Evolutionary conservation across 2,113 vertebrate genomes (phyloP).

Genomic region (Nematolebias whitei): DNA sequence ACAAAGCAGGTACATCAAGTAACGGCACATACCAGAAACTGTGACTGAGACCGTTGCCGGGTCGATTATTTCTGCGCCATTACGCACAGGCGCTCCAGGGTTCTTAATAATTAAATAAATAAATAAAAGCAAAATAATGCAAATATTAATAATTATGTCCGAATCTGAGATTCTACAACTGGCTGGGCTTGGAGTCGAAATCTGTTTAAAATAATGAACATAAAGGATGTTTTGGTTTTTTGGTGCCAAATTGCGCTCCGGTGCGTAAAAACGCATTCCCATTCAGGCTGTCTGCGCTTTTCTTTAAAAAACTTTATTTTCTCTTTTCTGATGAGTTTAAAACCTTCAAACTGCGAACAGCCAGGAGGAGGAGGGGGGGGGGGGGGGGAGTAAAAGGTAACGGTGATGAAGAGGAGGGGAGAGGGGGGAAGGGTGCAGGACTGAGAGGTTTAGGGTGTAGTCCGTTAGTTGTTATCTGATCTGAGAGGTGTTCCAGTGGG

Average conservation of each 20-base stretch:
- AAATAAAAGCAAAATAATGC: no score
- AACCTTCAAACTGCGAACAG: no score
- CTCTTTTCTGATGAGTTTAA: no score
- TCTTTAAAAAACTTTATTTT: no score
- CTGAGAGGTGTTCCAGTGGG: conserved; percentile 53
- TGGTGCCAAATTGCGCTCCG: conserved; percentile 3
- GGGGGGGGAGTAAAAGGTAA: conserved; percentile 66
- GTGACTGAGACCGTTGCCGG: conserved; percentile 47
- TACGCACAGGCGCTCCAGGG: not conserved
- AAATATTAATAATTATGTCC: no score
- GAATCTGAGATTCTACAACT: not conserved
- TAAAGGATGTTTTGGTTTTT: not conserved
- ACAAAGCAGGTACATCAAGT: conserved; percentile 71
- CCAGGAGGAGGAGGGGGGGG: conserved; percentile 63
- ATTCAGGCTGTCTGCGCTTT: no score
- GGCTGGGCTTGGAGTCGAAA: no score
- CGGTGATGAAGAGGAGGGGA: conserved; percentile 17
- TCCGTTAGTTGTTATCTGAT: conserved; percentile 81
- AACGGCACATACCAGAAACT: conserved; percentile 72
- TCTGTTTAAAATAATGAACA: no score
- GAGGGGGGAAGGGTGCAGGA: not conserved
- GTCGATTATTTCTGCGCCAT: conserved; percentile 22
- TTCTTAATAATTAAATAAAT: no score
- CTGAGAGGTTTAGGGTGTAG: conserved; percentile 58
- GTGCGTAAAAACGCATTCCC: no score